These are phyloP conservation scores for Agonopterix alstromeriana DNA, from an alignment of 2,888 invertebrate genomes.

Conservation along the genomic window DNA sequence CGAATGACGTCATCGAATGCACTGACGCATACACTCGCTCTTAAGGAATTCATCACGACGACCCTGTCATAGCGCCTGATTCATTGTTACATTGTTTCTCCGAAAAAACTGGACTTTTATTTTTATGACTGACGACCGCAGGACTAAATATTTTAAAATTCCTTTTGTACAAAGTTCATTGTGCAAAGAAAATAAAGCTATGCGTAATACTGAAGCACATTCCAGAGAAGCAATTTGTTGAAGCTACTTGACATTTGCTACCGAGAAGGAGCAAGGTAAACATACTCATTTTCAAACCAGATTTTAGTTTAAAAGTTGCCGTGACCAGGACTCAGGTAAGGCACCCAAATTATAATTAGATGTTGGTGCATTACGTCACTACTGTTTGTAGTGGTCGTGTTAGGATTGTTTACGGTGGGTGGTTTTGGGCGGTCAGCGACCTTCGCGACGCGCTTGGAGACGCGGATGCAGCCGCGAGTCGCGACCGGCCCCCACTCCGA, in stretches of 20 bases:
- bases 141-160: conserved; percentile 22
- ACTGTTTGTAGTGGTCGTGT: conserved; percentile 12
- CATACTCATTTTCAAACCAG: conserved; percentile 22
- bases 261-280: conserved; percentile 30
- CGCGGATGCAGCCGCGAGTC: conserved; percentile 35
- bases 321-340: background rate
- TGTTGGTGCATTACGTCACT: conserved; percentile 4
- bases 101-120: conserved; percentile 28
- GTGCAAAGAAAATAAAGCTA: conserved; percentile 8
- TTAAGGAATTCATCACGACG: conserved; percentile 48
- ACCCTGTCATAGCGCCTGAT: conserved; percentile 47
- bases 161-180: conserved; percentile 15
- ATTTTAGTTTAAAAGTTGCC: background rate
- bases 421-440: conserved; percentile 67
- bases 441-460: conserved; percentile 44
- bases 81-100: conserved; percentile 41
- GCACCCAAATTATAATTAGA: conserved; percentile 7
- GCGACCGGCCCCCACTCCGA: conserved; percentile 19
- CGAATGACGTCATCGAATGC: conserved; percentile 51
- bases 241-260: conserved; percentile 28
- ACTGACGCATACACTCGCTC: conserved; percentile 20
- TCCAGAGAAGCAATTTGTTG: conserved; percentile 9
- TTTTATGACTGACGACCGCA: conserved; percentile 29
- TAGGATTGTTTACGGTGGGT: conserved; percentile 52
- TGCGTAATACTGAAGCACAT: conserved; percentile 19